phyloP scores from a whole-genome alignment of 2,888 invertebrate genomes.

The Norana najaformis region DNA sequence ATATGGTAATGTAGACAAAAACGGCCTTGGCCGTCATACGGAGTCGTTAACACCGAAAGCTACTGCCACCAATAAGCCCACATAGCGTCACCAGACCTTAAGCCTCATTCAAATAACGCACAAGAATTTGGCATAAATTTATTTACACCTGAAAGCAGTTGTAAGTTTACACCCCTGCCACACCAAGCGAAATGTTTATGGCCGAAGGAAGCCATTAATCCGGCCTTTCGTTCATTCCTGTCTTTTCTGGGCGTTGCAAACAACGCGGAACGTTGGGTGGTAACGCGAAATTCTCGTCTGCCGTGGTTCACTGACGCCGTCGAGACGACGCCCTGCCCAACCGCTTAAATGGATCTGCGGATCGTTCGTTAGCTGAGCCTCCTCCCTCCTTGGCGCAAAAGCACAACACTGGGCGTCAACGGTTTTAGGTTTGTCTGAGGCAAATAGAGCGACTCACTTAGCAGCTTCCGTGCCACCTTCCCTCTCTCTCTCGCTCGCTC shows the following conservation, averaged over 20 bases:
- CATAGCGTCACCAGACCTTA: neutral
- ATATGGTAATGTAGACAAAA: neutral
- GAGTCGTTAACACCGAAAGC: neutral
- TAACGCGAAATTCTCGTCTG: neutral
- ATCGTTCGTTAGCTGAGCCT: no score
- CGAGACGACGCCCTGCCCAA: neutral
- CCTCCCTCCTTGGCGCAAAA: neutral
- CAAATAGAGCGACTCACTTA: neutral
- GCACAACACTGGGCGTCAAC: conserved; percentile 5
- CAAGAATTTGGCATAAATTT: neutral
- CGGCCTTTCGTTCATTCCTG: no score
- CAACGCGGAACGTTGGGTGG: neutral
- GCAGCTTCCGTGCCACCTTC: neutral
- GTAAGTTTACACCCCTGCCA: neutral
- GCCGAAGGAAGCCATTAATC: neutral
- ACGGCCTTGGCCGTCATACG: neutral
- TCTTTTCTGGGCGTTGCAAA: neutral
- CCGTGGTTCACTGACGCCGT: neutral
- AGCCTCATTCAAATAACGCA: neutral
- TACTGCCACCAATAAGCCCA: neutral
- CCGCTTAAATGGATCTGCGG: neutral
- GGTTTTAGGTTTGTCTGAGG: neutral
- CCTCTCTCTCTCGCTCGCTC: no score
- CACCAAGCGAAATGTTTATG: neutral
- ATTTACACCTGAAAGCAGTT: neutral